These are phyloP conservation scores for Alouatta palliata DNA, from an alignment of 2,113 vertebrate species.

Conservation along the genomic window DNA sequence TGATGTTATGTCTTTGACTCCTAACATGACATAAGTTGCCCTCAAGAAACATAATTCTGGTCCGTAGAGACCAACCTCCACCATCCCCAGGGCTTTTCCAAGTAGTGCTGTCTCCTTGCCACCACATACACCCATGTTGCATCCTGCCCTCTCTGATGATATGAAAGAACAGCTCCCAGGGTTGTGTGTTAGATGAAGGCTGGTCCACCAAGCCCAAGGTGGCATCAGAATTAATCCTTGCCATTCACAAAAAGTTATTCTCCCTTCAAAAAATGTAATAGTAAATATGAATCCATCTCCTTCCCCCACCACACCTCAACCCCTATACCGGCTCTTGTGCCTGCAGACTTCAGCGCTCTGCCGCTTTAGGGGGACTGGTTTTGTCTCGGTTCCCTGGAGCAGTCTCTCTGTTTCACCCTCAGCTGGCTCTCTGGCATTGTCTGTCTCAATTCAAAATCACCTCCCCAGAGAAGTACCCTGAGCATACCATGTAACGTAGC, in stretches of 20 bases:
- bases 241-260: neutral
- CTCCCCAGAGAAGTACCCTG: neutral
- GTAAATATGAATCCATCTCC: neutral
- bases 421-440: neutral
- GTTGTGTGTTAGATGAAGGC: neutral
- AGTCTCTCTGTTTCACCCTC: neutral
- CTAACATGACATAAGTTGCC: neutral
- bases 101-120: rapidly evolving
- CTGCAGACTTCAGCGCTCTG: neutral
- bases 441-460: neutral
- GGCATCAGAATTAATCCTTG: neutral
- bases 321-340: neutral
- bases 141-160: neutral
- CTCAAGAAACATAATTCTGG: neutral
- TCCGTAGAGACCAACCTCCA: neutral
- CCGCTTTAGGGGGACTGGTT: neutral
- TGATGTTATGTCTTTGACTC: neutral
- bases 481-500: neutral
- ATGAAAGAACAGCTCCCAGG: neutral
- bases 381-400: neutral
- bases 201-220: neutral
- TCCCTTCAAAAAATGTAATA: neutral
- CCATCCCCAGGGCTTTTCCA: neutral
- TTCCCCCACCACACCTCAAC: neutral
- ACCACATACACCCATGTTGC: too few species aligned